Conservation (phyloP, 2,113 vertebrate species). For the Nyctibius bracteatus region DNA sequence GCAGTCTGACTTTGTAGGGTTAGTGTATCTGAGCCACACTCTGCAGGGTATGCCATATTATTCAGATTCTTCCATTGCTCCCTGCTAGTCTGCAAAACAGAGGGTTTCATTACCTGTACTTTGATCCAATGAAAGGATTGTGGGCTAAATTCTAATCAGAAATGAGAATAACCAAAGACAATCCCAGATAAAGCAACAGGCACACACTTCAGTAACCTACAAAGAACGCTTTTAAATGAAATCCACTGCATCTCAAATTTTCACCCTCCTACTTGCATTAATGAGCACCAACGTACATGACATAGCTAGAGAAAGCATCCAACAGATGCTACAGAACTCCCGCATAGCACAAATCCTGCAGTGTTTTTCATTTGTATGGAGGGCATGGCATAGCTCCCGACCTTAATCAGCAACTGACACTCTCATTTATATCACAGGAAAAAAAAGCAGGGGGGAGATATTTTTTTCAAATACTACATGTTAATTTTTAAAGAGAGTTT, state of each 20-base stretch:
- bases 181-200: neutral
- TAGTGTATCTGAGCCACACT: neutral
- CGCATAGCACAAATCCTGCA: neutral
- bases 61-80: neutral
- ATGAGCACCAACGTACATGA: neutral
- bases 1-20: neutral
- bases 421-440: neutral
- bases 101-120: neutral
- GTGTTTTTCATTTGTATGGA: neutral
- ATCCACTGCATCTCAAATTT: neutral
- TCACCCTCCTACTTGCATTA: neutral
- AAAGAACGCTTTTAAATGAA: neutral
- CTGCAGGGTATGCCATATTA: neutral
- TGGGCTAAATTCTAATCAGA: neutral
- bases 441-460: neutral
- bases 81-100: neutral
- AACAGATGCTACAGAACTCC: neutral
- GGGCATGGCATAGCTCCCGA: neutral
- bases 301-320: neutral
- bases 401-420: neutral
- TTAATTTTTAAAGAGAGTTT: slow-evolving; percentile 7
- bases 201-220: neutral
- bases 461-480: neutral
- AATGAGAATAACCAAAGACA: neutral
- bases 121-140: neutral